A percentile compares a stretch with the other conserved stretches of the same genome.
phyloP scores from a whole-genome alignment of 2,888 invertebrate species.

The Prionchulus punctatus region DNA sequence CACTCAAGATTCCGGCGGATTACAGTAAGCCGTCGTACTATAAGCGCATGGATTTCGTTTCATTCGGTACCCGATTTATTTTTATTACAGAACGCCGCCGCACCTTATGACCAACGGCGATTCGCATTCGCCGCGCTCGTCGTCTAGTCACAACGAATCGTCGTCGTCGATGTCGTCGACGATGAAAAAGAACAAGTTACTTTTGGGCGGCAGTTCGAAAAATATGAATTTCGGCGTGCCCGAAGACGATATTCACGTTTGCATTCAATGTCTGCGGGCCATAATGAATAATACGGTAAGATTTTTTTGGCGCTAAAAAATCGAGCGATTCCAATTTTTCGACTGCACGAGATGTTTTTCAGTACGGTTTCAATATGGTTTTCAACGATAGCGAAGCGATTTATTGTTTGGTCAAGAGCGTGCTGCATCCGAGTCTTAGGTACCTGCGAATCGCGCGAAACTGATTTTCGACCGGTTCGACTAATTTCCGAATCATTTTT shows the following conservation, averaged over 20 bases:
- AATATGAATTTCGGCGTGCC: conserved; percentile 14
- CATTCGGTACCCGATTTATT: neutral
- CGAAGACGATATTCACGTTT: conserved; percentile 91
- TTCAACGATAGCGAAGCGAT: conserved; percentile 94
- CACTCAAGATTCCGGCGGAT: conserved; percentile 54
- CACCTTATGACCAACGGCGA: neutral
- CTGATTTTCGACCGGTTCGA: neutral
- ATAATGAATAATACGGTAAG: conserved; percentile 93
- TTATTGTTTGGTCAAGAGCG: conserved; percentile 87
- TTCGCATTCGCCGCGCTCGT: no score
- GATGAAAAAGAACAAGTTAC: no score
- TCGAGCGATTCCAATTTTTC: neutral
- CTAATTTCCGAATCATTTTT: conserved; percentile 16
- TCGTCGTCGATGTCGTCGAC: no score
- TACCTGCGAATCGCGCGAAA: conserved; percentile 33
- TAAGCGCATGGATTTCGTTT: no score
- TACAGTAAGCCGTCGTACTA: conserved; percentile 46
- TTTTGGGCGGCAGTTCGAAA: neutral
- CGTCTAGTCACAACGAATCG: no score
- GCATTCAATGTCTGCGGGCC: conserved; percentile 94
- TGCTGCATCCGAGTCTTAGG: conserved; percentile 84
- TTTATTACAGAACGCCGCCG: neutral
- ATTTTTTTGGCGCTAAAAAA: neutral
- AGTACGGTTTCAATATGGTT: conserved; percentile 97
- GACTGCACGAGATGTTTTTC: conserved; percentile 18